Conservation (phyloP, 2,888 invertebrate genomes). For the Spodoptera littoralis region DNA sequence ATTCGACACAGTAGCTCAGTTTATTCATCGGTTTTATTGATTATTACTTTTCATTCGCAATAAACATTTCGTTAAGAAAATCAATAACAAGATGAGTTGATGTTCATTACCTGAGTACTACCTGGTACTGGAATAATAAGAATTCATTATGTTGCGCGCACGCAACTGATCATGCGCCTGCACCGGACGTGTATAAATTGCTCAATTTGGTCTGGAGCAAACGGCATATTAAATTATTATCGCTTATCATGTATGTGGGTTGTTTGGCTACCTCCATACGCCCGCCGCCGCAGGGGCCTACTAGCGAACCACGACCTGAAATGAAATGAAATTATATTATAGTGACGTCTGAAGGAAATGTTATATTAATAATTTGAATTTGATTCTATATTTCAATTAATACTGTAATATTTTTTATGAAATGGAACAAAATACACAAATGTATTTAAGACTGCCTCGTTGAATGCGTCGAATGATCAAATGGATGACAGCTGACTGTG, state of each 20-base stretch:
- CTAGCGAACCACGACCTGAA: constrained; percentile 36
- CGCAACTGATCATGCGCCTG: constrained; percentile 63
- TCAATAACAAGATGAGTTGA: constrained; percentile 51
- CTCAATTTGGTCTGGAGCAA: constrained; percentile 82
- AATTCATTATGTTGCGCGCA: constrained; percentile 57
- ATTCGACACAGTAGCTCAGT: constrained; percentile 27
- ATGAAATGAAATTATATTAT: constrained; percentile 36
- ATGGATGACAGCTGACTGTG: too few relatives aligned
- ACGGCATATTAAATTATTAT: constrained; percentile 84
- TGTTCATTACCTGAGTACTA: constrained; percentile 68
- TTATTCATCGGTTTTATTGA: constrained; percentile 31
- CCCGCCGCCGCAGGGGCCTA: constrained; percentile 69
- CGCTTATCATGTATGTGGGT: constrained; percentile 67
- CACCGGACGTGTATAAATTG: constrained; percentile 79
- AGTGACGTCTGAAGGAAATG: constrained; percentile 16
- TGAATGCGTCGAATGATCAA: too few relatives aligned
- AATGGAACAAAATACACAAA: too few relatives aligned
- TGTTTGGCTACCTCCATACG: constrained; percentile 77
- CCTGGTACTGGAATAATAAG: constrained; percentile 59
- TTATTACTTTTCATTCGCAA: constrained; percentile 33
- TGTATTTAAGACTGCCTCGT: too few relatives aligned
- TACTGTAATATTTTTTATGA: too few relatives aligned
- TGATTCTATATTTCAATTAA: not conserved
- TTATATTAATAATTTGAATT: not conserved
- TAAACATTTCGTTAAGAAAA: constrained; percentile 48